phyloP scores from a whole-genome alignment of 2,113 vertebrate species.

The Todiramphus saurophagus region DNA sequence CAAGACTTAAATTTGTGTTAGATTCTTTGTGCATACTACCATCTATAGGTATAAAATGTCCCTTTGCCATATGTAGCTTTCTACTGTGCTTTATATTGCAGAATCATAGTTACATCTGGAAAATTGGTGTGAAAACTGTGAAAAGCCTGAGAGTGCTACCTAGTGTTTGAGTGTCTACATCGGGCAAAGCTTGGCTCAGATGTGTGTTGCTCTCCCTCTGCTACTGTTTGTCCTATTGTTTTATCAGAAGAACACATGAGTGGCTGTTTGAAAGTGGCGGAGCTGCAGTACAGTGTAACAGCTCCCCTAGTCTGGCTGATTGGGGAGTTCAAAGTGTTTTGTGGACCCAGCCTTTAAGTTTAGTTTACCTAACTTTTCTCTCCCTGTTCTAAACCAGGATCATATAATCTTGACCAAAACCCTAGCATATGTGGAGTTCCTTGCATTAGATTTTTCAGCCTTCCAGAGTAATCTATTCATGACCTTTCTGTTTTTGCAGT shows the following conservation, averaged over 20 bases:
- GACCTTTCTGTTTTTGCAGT: background rate
- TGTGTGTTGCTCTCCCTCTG: background rate
- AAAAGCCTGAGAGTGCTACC: background rate
- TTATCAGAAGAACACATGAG: background rate
- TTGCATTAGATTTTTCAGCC: background rate
- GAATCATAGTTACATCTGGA: background rate
- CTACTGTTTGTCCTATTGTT: background rate
- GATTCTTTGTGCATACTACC: background rate
- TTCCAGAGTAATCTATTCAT: background rate
- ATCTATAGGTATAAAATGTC: background rate
- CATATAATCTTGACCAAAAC: background rate
- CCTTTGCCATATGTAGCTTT: background rate
- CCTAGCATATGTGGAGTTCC: accelerated
- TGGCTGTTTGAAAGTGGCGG: background rate
- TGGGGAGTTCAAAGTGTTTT: background rate
- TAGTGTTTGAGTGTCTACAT: background rate
- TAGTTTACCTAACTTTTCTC: background rate
- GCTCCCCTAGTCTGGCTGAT: background rate
- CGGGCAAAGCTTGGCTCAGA: background rate
- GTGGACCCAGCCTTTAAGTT: background rate
- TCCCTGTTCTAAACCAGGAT: background rate
- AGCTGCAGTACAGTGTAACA: background rate
- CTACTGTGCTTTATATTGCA: background rate
- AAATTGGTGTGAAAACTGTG: background rate
- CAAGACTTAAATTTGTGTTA: background rate